Percentiles rank a stretch among this genome's conserved stretches.
phyloP scores from a whole-genome alignment of 1,140 invertebrate genomes.

The Phthorimaea operculella region DNA sequence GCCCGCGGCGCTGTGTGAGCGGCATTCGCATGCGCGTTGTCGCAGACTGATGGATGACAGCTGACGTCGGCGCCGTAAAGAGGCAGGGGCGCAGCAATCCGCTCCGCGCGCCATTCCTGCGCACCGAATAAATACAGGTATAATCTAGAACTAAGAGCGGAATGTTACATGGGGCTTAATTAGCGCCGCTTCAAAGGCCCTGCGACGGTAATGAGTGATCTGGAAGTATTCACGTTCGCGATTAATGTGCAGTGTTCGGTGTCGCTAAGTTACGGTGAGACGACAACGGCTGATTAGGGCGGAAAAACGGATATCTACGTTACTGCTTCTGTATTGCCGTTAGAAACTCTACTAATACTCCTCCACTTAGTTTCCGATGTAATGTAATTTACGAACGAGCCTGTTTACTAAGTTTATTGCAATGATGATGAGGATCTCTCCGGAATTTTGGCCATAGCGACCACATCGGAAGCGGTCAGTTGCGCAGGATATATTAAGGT shows the following conservation, averaged over 20 bases:
- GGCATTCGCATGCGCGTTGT: slow-evolving; percentile 53
- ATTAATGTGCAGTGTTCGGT: slow-evolving; percentile 1
- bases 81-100: slow-evolving; percentile 20
- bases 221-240: slow-evolving; percentile 9
- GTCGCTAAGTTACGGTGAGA: neutral
- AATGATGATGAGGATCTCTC: too few species aligned
- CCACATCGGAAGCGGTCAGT: too few species aligned
- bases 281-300: neutral
- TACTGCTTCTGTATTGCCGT: too few species aligned
- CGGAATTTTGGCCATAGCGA: too few species aligned
- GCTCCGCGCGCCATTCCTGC: slow-evolving; percentile 12
- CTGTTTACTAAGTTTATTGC: too few species aligned
- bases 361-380: too few species aligned
- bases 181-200: slow-evolving; percentile 19
- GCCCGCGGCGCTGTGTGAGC: slow-evolving; percentile 21
- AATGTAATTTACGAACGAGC: too few species aligned
- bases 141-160: slow-evolving; percentile 16
- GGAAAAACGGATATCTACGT: neutral
- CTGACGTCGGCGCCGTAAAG: slow-evolving; percentile 60
- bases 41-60: slow-evolving; percentile 64
- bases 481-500: too few species aligned
- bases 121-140: slow-evolving; percentile 19
- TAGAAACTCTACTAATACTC: too few species aligned
- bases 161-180: slow-evolving; percentile 28
- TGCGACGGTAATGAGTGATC: slow-evolving; percentile 19